These are phyloP conservation scores for Enteromius anoplus DNA, from an alignment of 2,797 vertebrate genomes.

Conservation along the genomic window DNA sequence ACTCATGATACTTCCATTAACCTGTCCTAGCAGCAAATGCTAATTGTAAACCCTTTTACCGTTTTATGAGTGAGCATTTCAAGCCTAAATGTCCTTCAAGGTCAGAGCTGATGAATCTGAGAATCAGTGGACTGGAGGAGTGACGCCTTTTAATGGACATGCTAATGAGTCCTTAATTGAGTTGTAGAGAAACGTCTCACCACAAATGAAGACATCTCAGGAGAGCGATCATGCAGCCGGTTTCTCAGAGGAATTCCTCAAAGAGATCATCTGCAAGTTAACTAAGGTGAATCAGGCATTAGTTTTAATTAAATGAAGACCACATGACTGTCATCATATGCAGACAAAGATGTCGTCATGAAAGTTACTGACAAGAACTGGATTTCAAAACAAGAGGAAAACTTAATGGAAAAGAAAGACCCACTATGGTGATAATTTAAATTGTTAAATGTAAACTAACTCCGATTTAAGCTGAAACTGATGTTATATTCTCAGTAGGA, in stretches of 20 bases:
- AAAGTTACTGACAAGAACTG: not conserved
- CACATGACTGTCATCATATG: not conserved
- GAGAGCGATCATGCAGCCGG: slow-evolving; percentile 22
- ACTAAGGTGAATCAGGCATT: not conserved
- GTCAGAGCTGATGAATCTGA: slow-evolving; percentile 34
- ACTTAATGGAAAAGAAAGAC: not conserved
- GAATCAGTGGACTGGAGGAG: slow-evolving; percentile 22
- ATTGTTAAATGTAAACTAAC: not conserved
- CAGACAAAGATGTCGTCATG: not conserved
- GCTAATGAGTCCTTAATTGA: slow-evolving; percentile 55
- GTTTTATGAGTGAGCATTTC: not conserved
- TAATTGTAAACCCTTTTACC: not conserved
- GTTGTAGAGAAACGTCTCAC: slow-evolving; percentile 23
- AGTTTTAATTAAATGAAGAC: not conserved
- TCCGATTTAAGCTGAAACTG: not conserved
- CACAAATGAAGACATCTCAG: slow-evolving; percentile 40
- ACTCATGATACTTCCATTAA: not conserved
- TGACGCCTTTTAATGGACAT: slow-evolving; percentile 41
- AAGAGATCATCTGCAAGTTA: slow-evolving; percentile 39
- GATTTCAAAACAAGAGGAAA: not conserved
- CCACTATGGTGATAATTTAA: not conserved
- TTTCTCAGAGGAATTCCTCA: slow-evolving; percentile 25
- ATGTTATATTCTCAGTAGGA: not conserved
- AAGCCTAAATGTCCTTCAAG: slow-evolving; percentile 13
- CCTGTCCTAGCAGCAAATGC: not conserved